A percentile compares a stretch with the other conserved stretches of the same genome.
phyloP scores from a whole-genome alignment of 2,797 vertebrate species.

The Schizopygopsis malacanthus region DNA sequence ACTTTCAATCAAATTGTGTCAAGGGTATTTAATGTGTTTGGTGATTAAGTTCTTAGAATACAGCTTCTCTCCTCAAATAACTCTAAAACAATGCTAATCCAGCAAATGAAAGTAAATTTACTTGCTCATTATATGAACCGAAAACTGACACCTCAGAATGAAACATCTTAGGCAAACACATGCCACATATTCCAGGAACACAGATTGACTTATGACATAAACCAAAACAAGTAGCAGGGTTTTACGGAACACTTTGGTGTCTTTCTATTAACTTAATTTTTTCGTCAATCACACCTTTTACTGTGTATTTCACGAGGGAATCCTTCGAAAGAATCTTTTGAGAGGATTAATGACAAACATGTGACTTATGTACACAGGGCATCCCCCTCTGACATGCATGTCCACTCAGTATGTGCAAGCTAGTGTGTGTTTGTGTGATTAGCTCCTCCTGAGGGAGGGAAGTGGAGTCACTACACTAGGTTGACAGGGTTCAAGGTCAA shows the following conservation, averaged over 20 bases:
- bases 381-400: conserved; percentile 26
- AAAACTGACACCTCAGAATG: conserved; percentile 58
- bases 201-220: conserved; percentile 66
- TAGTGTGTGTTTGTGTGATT: conserved; percentile 35
- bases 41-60: conserved; percentile 44
- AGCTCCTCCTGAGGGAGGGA: conserved; percentile 36
- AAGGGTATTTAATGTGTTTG: conserved; percentile 35
- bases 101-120: conserved; percentile 20
- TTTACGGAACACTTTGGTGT: conserved; percentile 43
- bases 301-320: not conserved
- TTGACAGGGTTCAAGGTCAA: conserved; percentile 72
- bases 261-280: conserved; percentile 23
- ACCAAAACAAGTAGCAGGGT: conserved; percentile 67
- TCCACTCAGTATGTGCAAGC: conserved; percentile 12
- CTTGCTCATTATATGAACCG: conserved; percentile 46
- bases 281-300: not conserved
- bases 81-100: conserved; percentile 29
- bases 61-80: conserved; percentile 33
- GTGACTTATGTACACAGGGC: conserved; percentile 3
- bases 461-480: conserved; percentile 64
- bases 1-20: conserved; percentile 10
- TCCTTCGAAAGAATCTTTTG: not conserved
- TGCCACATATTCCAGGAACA: conserved; percentile 75
- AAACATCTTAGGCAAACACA: conserved; percentile 67
- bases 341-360: not conserved